Conservation (phyloP, 1,140 invertebrate species). For the Pentalonia nigronervosa region DNA sequence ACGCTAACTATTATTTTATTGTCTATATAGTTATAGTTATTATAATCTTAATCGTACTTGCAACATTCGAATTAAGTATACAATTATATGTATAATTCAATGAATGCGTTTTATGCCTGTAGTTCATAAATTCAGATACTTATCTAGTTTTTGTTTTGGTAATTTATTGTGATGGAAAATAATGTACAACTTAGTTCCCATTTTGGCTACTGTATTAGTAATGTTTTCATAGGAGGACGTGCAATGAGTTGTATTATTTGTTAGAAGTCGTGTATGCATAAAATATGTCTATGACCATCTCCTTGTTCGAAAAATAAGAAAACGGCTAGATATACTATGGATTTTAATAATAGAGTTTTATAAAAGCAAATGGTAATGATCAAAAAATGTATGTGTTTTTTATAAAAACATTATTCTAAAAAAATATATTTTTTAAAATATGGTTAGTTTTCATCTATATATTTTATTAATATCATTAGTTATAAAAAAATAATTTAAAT, state of each 20-base stretch:
- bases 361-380: background rate
- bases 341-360: background rate
- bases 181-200: background rate
- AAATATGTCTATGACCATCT: background rate
- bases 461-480: too few species aligned
- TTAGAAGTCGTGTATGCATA: background rate
- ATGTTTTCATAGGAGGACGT: background rate
- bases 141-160: background rate
- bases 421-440: too few species aligned
- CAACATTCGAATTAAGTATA: too few species aligned
- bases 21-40: too few species aligned
- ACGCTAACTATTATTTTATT: too few species aligned
- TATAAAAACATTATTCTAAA: too few species aligned
- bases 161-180: background rate
- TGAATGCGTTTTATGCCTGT: too few species aligned
- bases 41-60: too few species aligned
- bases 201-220: background rate
- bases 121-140: background rate
- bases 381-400: too few species aligned
- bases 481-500: too few species aligned
- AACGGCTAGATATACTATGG: background rate
- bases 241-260: background rate
- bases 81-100: background rate
- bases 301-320: background rate
- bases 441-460: too few species aligned